Evolutionary conservation across 2,113 vertebrate species (phyloP).

Genomic region (Triplophysa dalaica): DNA sequence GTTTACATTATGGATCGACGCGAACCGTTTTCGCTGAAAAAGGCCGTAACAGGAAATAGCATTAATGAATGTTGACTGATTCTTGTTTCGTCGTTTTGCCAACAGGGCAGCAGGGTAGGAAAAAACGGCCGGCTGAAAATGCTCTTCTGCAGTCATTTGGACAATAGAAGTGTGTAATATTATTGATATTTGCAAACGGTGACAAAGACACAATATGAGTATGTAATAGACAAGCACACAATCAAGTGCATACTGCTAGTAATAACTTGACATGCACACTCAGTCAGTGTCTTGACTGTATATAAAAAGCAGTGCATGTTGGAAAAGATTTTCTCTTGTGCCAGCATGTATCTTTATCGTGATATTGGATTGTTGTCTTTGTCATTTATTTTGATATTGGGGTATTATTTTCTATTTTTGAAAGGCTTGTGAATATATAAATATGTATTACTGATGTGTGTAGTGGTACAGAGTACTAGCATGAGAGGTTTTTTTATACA

Average conservation of each 20-base stretch:
- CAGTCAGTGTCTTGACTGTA: constrained; percentile 57
- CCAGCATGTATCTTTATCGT: constrained; percentile 79
- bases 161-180: constrained; percentile 12
- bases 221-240: constrained; percentile 51
- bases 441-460: constrained; percentile 80
- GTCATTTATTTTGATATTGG: constrained; percentile 70
- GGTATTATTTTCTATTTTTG: constrained; percentile 78
- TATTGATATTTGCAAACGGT: constrained; percentile 20
- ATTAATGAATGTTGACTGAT: constrained; percentile 31
- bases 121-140: neutral
- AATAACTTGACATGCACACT: constrained; percentile 43
- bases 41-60: neutral
- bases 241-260: constrained; percentile 58
- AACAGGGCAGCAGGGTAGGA: neutral
- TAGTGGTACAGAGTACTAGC: constrained; percentile 80
- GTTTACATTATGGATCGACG: constrained; percentile 76
- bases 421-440: constrained; percentile 82
- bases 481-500: constrained; percentile 80
- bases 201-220: constrained; percentile 64
- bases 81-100: neutral
- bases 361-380: constrained; percentile 69
- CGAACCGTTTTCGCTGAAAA: constrained; percentile 53
- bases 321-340: constrained; percentile 69
- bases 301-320: constrained; percentile 76
- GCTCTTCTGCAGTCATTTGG: neutral